These are phyloP conservation scores for Pseudomyrmex sp. DNA, from an alignment of 1,140 invertebrate species.

Conservation along the genomic window DNA sequence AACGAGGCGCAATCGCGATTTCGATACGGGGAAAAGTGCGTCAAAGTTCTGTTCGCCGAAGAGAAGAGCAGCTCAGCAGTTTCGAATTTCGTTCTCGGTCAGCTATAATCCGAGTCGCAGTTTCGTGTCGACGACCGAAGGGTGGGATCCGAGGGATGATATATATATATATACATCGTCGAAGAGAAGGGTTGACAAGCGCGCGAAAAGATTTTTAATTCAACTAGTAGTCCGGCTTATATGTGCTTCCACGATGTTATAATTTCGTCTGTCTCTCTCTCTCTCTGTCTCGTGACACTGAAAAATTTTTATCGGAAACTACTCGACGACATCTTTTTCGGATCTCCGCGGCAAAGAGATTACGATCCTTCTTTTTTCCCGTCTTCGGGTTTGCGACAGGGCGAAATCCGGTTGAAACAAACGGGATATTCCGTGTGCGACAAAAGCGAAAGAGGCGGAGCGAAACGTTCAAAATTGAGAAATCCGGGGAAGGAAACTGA, in stretches of 20 bases:
- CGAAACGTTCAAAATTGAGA: constrained; percentile 32
- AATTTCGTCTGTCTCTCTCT: too few relatives aligned
- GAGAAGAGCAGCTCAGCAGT: not conserved
- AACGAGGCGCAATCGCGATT: constrained; percentile 30
- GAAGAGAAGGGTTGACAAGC: too few relatives aligned
- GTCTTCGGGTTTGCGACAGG: not conserved
- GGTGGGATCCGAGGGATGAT: constrained; percentile 10
- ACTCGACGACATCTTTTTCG: too few relatives aligned
- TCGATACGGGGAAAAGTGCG: constrained; percentile 66
- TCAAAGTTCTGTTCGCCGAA: constrained; percentile 67
- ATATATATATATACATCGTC: too few relatives aligned
- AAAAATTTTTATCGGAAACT: too few relatives aligned
- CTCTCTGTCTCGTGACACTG: too few relatives aligned
- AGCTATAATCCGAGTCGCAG: constrained; percentile 35
- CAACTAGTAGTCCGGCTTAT: too few relatives aligned
- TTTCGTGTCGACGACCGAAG: constrained; percentile 19
- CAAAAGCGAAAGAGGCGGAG: not conserved
- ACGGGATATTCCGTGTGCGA: constrained; percentile 23
- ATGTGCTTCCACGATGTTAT: too few relatives aligned
- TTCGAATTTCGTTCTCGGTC: constrained; percentile 63
- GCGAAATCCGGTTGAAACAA: not conserved
- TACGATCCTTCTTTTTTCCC: not conserved
- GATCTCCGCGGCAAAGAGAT: not conserved
- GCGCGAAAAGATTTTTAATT: too few relatives aligned
- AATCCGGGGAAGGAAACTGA: constrained; percentile 32